A percentile compares a stretch with the other conserved stretches of the same genome.
phyloP scores from a whole-genome alignment of 2,797 vertebrate genomes.

The Pseudochirops corinnae region DNA sequence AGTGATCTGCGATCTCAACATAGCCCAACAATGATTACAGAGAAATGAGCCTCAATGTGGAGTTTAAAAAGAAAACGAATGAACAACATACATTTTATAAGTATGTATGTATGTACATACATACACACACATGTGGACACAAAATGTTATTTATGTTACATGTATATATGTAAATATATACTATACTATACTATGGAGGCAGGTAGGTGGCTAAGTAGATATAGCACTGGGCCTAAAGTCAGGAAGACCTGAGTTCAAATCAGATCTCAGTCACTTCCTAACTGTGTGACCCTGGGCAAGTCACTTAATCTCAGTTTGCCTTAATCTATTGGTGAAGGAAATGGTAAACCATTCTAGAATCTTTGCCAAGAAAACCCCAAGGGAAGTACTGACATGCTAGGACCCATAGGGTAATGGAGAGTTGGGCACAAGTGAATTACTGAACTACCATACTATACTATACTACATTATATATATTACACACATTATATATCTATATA shows the following conservation, averaged over 20 bases:
- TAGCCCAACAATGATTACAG: neutral
- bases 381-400: neutral
- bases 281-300: neutral
- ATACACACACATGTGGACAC: neutral
- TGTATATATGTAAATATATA: too few species aligned
- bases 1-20: neutral
- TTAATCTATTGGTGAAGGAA: neutral
- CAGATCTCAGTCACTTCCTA: neutral
- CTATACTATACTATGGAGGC: too few species aligned
- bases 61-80: neutral
- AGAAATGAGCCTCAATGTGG: neutral
- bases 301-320: neutral
- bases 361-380: neutral
- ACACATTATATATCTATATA: neutral
- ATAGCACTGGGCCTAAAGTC: neutral
- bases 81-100: neutral
- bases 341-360: neutral
- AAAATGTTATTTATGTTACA: too few species aligned
- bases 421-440: neutral
- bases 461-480: neutral
- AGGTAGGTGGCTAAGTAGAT: neutral
- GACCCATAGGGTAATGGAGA: neutral
- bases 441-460: neutral
- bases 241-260: fast-evolving
- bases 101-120: neutral